These are phyloP conservation scores for Tamandua tetradactyla DNA, from an alignment of 2,797 vertebrate genomes.

Conservation along the genomic window DNA sequence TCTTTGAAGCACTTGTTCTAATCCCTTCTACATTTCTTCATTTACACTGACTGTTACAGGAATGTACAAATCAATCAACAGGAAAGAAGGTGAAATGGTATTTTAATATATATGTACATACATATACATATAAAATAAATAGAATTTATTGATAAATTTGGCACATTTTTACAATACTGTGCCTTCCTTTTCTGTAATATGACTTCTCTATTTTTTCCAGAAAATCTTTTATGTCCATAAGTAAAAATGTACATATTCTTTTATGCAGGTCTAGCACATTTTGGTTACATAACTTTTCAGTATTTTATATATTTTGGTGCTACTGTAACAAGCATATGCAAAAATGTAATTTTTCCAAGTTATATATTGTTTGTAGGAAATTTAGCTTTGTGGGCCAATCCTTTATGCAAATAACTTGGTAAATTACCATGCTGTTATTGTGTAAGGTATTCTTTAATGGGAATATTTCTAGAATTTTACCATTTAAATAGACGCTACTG, in stretches of 20 bases:
- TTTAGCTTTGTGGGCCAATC: not conserved
- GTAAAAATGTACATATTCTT: not conserved
- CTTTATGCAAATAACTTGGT: not conserved
- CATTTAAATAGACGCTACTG: not conserved
- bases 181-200: not conserved
- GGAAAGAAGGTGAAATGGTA: too few relatives aligned
- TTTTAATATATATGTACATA: too few relatives aligned
- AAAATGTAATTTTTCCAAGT: not conserved
- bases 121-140: too few relatives aligned
- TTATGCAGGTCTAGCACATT: not conserved
- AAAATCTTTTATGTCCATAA: not conserved
- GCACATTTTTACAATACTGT: not conserved
- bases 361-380: not conserved
- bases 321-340: not conserved
- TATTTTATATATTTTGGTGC: not conserved
- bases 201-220: not conserved
- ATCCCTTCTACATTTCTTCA: not conserved
- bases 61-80: too few relatives aligned
- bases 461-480: not conserved
- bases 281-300: not conserved
- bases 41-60: not conserved
- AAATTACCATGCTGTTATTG: not conserved
- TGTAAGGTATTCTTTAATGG: not conserved
- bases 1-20: not conserved
- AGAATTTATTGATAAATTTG: not conserved